These are phyloP conservation scores for Amaurobius ferox DNA, from an alignment of 2,888 invertebrate species.

Conservation along the genomic window DNA sequence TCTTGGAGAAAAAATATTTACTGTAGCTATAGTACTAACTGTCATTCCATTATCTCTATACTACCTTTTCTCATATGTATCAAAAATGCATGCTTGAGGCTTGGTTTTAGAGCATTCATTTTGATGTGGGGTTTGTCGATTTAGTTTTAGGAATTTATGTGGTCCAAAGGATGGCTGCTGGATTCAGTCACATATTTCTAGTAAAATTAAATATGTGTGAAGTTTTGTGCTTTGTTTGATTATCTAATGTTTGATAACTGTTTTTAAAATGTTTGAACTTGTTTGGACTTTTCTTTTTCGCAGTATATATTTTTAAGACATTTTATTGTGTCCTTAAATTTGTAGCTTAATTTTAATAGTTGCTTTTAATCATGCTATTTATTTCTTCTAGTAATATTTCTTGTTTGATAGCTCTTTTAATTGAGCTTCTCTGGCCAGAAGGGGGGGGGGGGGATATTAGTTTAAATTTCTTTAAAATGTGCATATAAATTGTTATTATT, in stretches of 20 bases:
- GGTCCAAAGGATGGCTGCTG: slow-evolving; percentile 40
- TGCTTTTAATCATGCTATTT: too few relatives aligned
- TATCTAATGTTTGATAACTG: neutral
- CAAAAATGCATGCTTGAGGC: slow-evolving; percentile 33
- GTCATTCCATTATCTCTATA: slow-evolving; percentile 61
- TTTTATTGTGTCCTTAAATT: too few relatives aligned
- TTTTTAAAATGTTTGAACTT: too few relatives aligned
- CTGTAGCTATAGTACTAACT: slow-evolving; percentile 52
- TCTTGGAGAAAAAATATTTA: slow-evolving; percentile 31
- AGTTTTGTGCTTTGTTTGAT: neutral
- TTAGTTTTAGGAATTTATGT: neutral
- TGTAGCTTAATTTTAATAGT: too few relatives aligned
- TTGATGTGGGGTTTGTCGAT: neutral
- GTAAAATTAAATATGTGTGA: neutral
- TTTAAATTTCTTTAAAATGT: too few relatives aligned
- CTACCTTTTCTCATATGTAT: slow-evolving; percentile 38
- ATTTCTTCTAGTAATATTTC: too few relatives aligned
- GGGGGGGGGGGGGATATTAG: too few relatives aligned
- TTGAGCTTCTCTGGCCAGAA: too few relatives aligned
- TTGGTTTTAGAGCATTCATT: neutral
- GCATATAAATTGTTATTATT: too few relatives aligned
- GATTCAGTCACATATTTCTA: slow-evolving; percentile 35
- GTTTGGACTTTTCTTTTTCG: too few relatives aligned
- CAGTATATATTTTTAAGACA: too few relatives aligned
- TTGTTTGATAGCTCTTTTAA: too few relatives aligned